Base-by-base conservation (phyloP, 2,797 vertebrate genomes). In the Limosa lapponica region DNA sequence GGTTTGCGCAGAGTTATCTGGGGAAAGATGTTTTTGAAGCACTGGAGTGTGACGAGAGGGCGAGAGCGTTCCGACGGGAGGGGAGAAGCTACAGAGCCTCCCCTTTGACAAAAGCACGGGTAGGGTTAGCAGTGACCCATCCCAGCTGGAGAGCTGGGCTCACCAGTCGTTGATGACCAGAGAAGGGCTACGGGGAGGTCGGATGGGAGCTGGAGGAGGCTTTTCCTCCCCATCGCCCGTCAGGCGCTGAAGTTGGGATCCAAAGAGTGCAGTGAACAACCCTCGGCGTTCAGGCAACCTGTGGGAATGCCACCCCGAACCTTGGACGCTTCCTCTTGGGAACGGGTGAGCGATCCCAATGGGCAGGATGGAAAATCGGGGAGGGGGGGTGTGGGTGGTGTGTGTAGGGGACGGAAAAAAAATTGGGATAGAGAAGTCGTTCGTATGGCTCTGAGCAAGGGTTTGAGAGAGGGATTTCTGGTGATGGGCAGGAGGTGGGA, bases 241-340 rank as follows among this genome's bases (percentile, higher is more conserved):
- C 82, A 66, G 75, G 89, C 7, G 5, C 64, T 92, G 92, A 89
- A 84, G 79, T 82, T 85, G 92, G 78, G 87, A 91, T 95, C 91
- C 92, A 90, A 94, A 94, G 87, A 89, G 75, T 91, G 87, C 52
- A 65, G 87, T 80, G 89, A 80, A 80, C 89, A 93, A 70, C 89
- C 61, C 79, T 71, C 59, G 44, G 80, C 73, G 82, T 93, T 90
- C 74, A 83, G 90, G 62, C 71, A 92, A 92, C 88, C 88, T 87
- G 86, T 88, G 84, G 93, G 81, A 88, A 89, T 37, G 86, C 93
- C 87, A 94, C 80, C 73, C 90, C 91, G 70, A 96, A 95, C 93
- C 86, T 95, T 87, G 93, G 93, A 94, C 1, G 27, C 64, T 93
- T 91, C 82, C 78, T 95, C 73, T 90, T 67, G 93, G 49, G 39